These are phyloP conservation scores for Ardeotis arabs DNA, from an alignment of 2,113 vertebrate species.

Conservation along the genomic window DNA sequence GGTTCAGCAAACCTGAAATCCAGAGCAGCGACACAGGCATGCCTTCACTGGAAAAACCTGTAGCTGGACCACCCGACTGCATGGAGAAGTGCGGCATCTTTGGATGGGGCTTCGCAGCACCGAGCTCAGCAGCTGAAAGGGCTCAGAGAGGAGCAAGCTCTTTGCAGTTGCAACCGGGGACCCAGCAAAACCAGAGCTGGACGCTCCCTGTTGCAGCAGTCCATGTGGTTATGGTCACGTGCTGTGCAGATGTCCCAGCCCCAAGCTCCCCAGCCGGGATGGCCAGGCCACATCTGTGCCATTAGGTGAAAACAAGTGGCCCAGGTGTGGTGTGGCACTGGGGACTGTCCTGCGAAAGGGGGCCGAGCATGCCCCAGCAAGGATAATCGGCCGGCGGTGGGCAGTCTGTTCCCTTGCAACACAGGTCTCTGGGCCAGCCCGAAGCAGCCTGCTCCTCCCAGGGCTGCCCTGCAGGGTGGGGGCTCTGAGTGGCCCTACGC, in stretches of 20 bases:
- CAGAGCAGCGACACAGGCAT: accelerated
- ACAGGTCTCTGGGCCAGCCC: background rate
- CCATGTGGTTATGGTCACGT: background rate
- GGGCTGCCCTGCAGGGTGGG: background rate
- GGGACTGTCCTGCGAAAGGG: background rate
- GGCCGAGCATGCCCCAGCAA: accelerated
- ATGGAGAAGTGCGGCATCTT: background rate
- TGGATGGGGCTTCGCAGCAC: background rate
- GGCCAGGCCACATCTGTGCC: background rate
- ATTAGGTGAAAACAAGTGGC: background rate
- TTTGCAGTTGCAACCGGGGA: background rate
- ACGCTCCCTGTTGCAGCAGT: background rate
- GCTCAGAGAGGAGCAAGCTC: background rate
- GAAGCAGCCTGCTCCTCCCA: background rate
- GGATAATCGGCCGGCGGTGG: background rate
- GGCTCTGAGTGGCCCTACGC: background rate
- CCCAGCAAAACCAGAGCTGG: background rate
- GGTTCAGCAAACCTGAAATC: background rate
- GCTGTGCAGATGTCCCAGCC: too few relatives aligned
- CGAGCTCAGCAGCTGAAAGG: background rate
- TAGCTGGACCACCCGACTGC: background rate
- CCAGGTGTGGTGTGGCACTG: background rate
- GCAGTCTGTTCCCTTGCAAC: background rate
- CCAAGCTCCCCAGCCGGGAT: too few relatives aligned
- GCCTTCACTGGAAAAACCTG: background rate